Evolutionary conservation across 2,888 invertebrate species (phyloP).

Genomic region (Orthosia gracilis): DNA sequence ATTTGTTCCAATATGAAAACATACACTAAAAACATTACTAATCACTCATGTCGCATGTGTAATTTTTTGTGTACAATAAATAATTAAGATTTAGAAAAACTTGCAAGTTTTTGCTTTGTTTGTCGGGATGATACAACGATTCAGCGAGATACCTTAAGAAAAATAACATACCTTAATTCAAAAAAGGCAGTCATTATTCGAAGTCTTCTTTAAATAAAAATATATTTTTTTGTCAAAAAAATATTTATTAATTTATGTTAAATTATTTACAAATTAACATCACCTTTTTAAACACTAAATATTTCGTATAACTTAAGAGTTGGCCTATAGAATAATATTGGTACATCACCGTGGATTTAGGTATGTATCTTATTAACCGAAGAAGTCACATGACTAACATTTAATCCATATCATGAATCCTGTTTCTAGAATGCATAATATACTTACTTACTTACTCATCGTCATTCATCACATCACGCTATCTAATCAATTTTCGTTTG

Average conservation of each 20-base stretch:
- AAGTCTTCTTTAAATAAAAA: conserved; percentile 9
- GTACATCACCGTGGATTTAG: not conserved
- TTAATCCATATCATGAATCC: not conserved
- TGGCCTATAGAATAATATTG: conserved; percentile 10
- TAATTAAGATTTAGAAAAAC: too few relatives aligned
- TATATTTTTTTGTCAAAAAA: conserved; percentile 13
- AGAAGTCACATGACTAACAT: conserved; percentile 10
- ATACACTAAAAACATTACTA: too few relatives aligned
- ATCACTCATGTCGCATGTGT: too few relatives aligned
- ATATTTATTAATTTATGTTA: conserved; percentile 28
- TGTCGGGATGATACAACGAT: not conserved
- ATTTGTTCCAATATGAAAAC: not conserved
- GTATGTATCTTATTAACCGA: not conserved
- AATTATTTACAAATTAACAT: conserved; percentile 19
- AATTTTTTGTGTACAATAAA: too few relatives aligned
- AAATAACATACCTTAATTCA: not conserved
- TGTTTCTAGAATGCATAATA: not conserved
- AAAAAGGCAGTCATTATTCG: not conserved
- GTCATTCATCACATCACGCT: conserved; percentile 1
- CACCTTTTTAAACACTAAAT: conserved; percentile 22
- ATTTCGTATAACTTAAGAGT: conserved; percentile 7
- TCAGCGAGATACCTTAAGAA: not conserved
- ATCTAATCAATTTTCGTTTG: not conserved
- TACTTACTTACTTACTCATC: not conserved
- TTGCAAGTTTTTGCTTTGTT: not conserved